These are phyloP conservation scores for Hepsetus odoe DNA, from an alignment of 2,113 vertebrate species.

Conservation along the genomic window DNA sequence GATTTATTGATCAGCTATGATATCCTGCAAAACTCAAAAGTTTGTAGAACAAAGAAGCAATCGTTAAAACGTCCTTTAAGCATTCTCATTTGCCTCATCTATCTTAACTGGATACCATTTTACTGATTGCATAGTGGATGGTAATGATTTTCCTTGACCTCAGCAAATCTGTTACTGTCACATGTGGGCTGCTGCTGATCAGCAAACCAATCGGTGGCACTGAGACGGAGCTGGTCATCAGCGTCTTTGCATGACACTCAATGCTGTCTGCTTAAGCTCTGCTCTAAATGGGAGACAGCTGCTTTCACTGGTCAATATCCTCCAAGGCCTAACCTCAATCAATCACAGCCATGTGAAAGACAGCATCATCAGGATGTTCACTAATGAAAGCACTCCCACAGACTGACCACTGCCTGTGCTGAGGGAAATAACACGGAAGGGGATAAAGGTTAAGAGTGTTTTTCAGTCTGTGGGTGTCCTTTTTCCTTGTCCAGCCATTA, in stretches of 20 bases:
- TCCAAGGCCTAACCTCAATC: conserved; percentile 23
- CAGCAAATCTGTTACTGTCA: conserved; percentile 29
- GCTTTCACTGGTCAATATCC: conserved; percentile 21
- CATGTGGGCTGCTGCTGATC: not conserved
- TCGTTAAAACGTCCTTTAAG: not conserved
- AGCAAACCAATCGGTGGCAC: conserved; percentile 14
- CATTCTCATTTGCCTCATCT: not conserved
- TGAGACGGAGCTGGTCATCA: conserved; percentile 25
- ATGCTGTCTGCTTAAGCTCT: conserved; percentile 15
- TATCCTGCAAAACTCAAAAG: too few species aligned
- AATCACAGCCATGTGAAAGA: conserved; percentile 22
- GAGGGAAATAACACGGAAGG: conserved; percentile 3
- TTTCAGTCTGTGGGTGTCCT: not conserved
- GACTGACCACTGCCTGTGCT: not conserved
- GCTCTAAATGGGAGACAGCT: conserved; percentile 22
- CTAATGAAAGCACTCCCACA: not conserved
- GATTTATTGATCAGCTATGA: too few species aligned
- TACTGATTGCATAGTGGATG: conserved; percentile 18
- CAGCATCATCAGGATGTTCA: conserved; percentile 4
- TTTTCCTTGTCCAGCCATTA: not conserved
- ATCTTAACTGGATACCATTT: conserved; percentile 2
- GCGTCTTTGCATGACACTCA: not conserved
- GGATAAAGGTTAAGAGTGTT: conserved; percentile 25
- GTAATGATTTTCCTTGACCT: conserved; percentile 32
- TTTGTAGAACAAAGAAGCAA: too few species aligned